phyloP scores from a whole-genome alignment of 2,888 invertebrate genomes.

The Nomada goodeniana region DNA sequence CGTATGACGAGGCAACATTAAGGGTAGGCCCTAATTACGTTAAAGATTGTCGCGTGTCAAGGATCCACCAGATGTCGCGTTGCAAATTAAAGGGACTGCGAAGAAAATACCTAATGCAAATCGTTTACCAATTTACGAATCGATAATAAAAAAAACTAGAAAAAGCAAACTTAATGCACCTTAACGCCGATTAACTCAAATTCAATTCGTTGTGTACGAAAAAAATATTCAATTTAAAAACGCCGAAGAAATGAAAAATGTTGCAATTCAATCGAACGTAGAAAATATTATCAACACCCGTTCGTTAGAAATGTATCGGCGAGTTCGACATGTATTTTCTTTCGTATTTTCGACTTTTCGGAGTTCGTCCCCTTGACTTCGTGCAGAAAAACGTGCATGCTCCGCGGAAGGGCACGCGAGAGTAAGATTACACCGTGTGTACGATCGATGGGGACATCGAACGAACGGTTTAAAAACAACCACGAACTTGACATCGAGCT shows the following conservation, averaged over 20 bases:
- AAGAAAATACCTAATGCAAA: background rate
- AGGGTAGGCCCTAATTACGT: conserved; percentile 28
- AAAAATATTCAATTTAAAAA: background rate
- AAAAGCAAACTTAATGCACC: background rate
- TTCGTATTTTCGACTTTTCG: background rate
- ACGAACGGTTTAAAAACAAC: conserved; percentile 58
- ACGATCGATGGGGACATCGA: conserved; percentile 66
- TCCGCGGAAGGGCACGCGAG: conserved; percentile 47
- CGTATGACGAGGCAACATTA: background rate
- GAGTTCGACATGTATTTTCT: conserved; percentile 9
- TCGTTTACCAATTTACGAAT: background rate
- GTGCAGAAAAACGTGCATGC: conserved; percentile 35
- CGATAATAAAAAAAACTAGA: no score
- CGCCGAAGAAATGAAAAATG: background rate
- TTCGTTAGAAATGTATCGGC: background rate
- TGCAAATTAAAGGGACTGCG: conserved; percentile 8
- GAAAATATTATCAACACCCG: no score
- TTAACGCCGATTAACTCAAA: background rate
- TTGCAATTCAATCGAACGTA: background rate
- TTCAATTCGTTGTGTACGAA: no score
- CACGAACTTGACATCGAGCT: conserved; percentile 69
- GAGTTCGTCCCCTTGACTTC: conserved; percentile 2
- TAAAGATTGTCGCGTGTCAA: conserved; percentile 31
- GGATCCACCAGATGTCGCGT: conserved; percentile 22
- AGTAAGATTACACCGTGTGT: conserved; percentile 49